Percentiles rank a stretch among this genome's conserved stretches.
Conservation (phyloP, 2,888 invertebrate genomes). For the Parasteatoda lunata region DNA sequence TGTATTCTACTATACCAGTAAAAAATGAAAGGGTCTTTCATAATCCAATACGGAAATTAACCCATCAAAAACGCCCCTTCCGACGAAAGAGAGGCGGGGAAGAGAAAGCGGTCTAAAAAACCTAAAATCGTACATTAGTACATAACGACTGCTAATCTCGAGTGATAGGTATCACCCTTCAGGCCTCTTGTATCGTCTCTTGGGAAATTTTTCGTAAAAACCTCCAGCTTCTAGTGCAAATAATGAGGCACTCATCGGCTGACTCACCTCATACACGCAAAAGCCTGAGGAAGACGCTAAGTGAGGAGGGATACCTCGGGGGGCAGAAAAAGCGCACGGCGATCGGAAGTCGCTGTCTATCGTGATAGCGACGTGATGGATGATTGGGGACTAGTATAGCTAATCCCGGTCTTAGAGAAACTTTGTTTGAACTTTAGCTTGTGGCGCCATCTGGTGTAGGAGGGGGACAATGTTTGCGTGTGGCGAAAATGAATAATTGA, state of each 20-base stretch:
- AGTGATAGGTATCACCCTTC: conserved; percentile 44
- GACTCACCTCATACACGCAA: conserved; percentile 35
- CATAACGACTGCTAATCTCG: conserved; percentile 59
- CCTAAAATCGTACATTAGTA: conserved; percentile 34
- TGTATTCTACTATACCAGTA: neutral
- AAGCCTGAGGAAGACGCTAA: conserved; percentile 3
- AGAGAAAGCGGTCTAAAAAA: conserved; percentile 6
- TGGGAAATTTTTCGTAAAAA: conserved; percentile 59
- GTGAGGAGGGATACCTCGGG: neutral
- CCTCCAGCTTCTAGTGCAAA: conserved; percentile 49
- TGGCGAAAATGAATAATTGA: conserved; percentile 50
- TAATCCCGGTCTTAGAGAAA: conserved; percentile 30
- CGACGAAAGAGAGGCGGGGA: conserved; percentile 1
- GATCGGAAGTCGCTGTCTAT: conserved; percentile 54
- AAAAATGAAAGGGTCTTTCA: neutral
- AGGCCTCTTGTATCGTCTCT: neutral
- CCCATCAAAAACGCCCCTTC: conserved; percentile 52
- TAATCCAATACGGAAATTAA: conserved; percentile 62
- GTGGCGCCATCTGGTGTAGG: conserved; percentile 51
- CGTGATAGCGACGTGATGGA: conserved; percentile 52
- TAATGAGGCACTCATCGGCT: conserved; percentile 45
- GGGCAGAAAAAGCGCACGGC: neutral
- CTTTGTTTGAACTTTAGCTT: conserved; percentile 16
- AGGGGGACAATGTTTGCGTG: conserved; percentile 38
- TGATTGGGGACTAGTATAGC: conserved; percentile 34